A percentile compares a stretch with the other conserved stretches of the same genome.
Evolutionary conservation across 1,140 invertebrate genomes (phyloP).

Genomic region (Rhizoglyphus robini): DNA sequence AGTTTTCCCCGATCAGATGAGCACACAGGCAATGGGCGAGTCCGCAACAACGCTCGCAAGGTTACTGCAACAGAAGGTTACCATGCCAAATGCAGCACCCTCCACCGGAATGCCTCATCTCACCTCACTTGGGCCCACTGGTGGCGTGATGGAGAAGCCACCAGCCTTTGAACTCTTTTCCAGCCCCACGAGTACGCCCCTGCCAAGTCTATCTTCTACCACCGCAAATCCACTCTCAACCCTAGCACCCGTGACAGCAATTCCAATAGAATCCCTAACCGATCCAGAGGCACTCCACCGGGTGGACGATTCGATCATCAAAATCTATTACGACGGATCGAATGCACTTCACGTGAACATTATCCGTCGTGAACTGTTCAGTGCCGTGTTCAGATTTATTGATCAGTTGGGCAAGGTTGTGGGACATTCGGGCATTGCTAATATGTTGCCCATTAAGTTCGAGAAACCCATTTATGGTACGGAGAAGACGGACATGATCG

Average conservation of each 20-base stretch:
- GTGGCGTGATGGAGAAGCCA: neutral
- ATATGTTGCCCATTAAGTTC: conserved; percentile 41
- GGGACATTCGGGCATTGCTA: neutral
- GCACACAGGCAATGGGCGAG: neutral
- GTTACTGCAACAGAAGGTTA: too few relatives aligned
- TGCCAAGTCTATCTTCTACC: neutral
- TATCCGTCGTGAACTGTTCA: conserved; percentile 17
- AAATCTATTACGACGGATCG: conserved; percentile 19
- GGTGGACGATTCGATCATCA: conserved; percentile 18
- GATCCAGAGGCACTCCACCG: neutral
- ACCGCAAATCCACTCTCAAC: neutral
- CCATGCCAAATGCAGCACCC: neutral
- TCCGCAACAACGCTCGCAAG: neutral
- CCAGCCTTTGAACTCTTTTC: too few relatives aligned
- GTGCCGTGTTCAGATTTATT: conserved; percentile 14
- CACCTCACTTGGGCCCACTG: neutral
- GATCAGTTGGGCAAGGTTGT: conserved; percentile 1
- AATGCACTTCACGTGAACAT: conserved; percentile 21
- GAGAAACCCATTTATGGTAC: conserved; percentile 71
- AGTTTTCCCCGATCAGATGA: neutral
- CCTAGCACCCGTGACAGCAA: neutral
- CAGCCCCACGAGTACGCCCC: neutral
- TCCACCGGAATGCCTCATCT: neutral
- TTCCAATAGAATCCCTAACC: neutral
- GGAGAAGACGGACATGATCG: conserved; percentile 18